These are phyloP conservation scores for Spilarctia lutea DNA, from an alignment of 2,888 invertebrate genomes.

Conservation along the genomic window DNA sequence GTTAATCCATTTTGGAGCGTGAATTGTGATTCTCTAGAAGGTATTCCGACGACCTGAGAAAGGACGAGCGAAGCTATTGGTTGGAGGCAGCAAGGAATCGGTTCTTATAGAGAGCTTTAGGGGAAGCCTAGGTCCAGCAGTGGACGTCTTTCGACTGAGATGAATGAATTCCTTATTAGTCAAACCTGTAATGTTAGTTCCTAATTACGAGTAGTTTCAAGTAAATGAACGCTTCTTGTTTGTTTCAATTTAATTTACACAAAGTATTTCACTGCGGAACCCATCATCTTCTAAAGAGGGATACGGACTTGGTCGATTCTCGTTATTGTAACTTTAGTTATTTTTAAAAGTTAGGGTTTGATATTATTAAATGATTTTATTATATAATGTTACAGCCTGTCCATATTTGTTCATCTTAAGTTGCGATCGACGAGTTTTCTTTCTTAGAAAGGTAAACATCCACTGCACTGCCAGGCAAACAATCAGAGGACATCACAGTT, in stretches of 20 bases:
- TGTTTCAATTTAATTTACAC: background rate
- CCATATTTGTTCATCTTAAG: background rate
- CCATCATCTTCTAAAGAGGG: background rate
- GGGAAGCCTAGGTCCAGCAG: too few relatives aligned
- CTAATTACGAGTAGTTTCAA: too few relatives aligned
- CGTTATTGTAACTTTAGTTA: background rate
- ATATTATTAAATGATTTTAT: background rate
- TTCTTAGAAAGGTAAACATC: background rate
- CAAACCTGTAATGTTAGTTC: too few relatives aligned
- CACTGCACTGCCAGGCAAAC: background rate
- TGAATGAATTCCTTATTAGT: too few relatives aligned
- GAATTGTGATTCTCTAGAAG: too few relatives aligned
- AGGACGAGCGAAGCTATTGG: too few relatives aligned
- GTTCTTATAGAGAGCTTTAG: too few relatives aligned
- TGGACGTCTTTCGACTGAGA: too few relatives aligned
- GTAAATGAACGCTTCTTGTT: background rate
- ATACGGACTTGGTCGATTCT: background rate
- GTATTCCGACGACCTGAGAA: too few relatives aligned
- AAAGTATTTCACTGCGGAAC: background rate
- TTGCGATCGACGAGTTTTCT: background rate
- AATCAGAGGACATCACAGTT: background rate
- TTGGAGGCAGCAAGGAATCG: too few relatives aligned
- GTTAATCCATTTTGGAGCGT: too few relatives aligned
- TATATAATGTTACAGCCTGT: background rate
- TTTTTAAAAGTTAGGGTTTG: background rate